Base-by-base conservation (phyloP, 2,888 invertebrate genomes). In the Ophion ellenae region DNA sequence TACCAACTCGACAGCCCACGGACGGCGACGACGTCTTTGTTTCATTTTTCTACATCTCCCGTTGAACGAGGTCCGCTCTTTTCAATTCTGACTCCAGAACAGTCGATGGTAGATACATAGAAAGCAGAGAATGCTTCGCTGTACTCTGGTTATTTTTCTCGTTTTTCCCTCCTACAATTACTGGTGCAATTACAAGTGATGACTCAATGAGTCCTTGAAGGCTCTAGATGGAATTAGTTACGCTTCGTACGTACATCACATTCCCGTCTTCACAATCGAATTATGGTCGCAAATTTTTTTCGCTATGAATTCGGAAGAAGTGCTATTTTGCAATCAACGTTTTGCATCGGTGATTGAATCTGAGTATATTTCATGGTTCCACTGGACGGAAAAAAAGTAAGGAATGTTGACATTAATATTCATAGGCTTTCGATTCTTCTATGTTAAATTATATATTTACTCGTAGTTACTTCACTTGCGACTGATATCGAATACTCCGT, bases 201-300 rank as follows among this genome's bases (percentile, higher is more conserved):
- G 71, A 14, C 32, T 70, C 45, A 64, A 64, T 24, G 36, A 64
- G 79, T 71, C 71, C 53, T 20, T 61, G 69, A 71, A 2, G 53
- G 36, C 63, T 80, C 71, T 9, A 9, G 40, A 40, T 9, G 40
- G 40, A 40, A 40, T 40, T 40, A 40, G 9, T 40, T 40, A 40
- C 40, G 6, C 40, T 64, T 24, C 47, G 5, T 71, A 53, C 47
- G 28, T 64, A 64, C 64, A 47, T 36, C 14, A 61, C 20, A 47
- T 32, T 79, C 47, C 47, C 28, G 32, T 71, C n/a, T 71, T 63
- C 53, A 63, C 61, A 71, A 63, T 71, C 53, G 79, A 64, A 71
- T 71, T 36, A 7, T 14, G 36, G 45, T 57, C 10, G 47, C 40
- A 53, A 63, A 32, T 74, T 74, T 24, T 24, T 20, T 45, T 63